Conservation (phyloP, 64 coral and sea anemone species). For the Trachythela sp. region DNA sequence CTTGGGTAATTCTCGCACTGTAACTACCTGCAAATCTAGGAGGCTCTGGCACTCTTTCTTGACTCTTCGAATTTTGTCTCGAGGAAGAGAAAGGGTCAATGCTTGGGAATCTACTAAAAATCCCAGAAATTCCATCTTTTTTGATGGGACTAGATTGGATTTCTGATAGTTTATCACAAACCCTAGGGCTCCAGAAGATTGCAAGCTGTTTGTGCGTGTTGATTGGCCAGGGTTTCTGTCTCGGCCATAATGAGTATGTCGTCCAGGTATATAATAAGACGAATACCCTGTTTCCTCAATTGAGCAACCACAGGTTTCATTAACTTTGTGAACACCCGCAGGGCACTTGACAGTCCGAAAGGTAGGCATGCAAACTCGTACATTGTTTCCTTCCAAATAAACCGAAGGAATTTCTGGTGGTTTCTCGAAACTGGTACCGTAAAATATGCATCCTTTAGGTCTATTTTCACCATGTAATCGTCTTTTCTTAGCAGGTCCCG, state of each 20-base stretch:
- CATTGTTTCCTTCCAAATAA: constrained; percentile 13
- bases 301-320: background rate
- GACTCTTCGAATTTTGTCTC: constrained; percentile 24
- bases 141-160: background rate
- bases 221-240: background rate
- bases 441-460: constrained; percentile 15
- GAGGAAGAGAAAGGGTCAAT: background rate
- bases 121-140: background rate
- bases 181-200: background rate
- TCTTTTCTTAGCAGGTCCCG: background rate
- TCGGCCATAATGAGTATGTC: background rate
- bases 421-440: background rate
- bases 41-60: constrained; percentile 15
- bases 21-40: background rate
- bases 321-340: background rate
- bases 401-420: constrained; percentile 10
- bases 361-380: constrained; percentile 16
- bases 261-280: background rate
- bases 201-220: background rate
- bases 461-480: background rate
- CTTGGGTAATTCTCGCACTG: background rate
- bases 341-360: background rate
- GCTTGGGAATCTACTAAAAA: background rate
- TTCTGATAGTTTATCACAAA: background rate
- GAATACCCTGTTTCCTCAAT: background rate